A percentile compares a stretch with the other conserved stretches of the same genome.
These are phyloP conservation scores for Pseudomyrmex cubaensis DNA, from an alignment of 1,140 invertebrate genomes.

Conservation along the genomic window DNA sequence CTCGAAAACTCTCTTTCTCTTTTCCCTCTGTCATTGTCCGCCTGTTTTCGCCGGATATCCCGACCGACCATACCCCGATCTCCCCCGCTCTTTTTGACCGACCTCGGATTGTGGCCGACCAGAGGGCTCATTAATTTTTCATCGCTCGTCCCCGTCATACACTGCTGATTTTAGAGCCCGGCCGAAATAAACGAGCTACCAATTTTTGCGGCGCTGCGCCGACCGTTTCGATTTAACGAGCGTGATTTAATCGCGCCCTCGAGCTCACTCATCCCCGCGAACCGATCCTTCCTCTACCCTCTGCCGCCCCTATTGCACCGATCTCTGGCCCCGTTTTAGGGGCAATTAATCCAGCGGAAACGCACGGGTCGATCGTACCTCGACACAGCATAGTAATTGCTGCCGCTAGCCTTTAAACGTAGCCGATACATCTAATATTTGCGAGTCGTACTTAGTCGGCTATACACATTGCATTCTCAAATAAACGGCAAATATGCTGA, in stretches of 20 bases:
- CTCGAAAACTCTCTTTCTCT: not conserved
- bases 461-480: not conserved
- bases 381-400: conserved; percentile 52
- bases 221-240: conserved; percentile 59
- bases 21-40: conserved; percentile 3
- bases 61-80: not conserved
- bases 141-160: conserved; percentile 53
- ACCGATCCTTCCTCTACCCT: not conserved
- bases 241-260: conserved; percentile 59
- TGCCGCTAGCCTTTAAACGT: conserved; percentile 37
- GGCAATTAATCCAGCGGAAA: conserved; percentile 57
- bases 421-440: conserved; percentile 40
- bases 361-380: conserved; percentile 50
- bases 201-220: conserved; percentile 48
- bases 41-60: not conserved
- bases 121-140: conserved; percentile 72
- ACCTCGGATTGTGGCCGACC: conserved; percentile 15
- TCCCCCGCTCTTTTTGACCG: conserved; percentile 9
- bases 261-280: conserved; percentile 33
- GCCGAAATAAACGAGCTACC: conserved; percentile 51
- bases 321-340: conserved; percentile 25
- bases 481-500: not conserved
- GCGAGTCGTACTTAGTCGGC: conserved; percentile 13
- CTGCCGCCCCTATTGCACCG: not conserved
- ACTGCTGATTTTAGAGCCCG: conserved; percentile 33